Evolutionary conservation across 2,888 invertebrate genomes (phyloP), one percentile per base, ranked within the genome.

Genomic region (Dorcus parallelipipedus): DNA sequence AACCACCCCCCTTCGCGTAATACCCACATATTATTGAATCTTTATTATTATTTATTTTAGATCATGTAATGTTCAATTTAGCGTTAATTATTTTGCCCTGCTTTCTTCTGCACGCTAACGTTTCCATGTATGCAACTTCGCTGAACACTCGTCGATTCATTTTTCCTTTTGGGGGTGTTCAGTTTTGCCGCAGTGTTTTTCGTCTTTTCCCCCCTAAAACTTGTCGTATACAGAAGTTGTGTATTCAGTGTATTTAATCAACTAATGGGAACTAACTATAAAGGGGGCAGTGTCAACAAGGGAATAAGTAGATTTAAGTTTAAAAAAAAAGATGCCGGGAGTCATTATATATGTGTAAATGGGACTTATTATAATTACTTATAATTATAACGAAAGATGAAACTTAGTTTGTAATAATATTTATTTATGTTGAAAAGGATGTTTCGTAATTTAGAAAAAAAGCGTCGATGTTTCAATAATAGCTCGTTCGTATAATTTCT

Each of bases 321-420:
- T 50, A 23, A 39, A 55, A 51, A 56, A 33, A 33, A 33, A 7
- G 3, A 33, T 33, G 56, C 56, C 56, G 56, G 56, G 56, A 56
- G 51, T 45, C 45, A n/a, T 20, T 14, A 45, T 50, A 43, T 56
- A 52, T 52, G 56, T 33, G 26, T 33, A 33, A 33, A 33, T 33
- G 26, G 56, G 47, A 52, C 56, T 52, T 56, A 52, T 51, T 56
- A 56, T 56, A 14, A 56, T 42, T 43, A 23, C 43, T 54, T 41
- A 42, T 14, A 14, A 14, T 14, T 14, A 14, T 5, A n/a, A 49
- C 33, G 33, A 49, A 26, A 33, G 38, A 45, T 8, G 17, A 39
- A 7, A 38, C 40, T 40, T 50, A 50, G 17, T 50, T 50, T 38
- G 14, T 17, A 39, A 26, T 50, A 8, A 50, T 7, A 38, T 40